Base-by-base conservation (phyloP, 1,140 invertebrate genomes). In the Drosophila watanabei region DNA sequence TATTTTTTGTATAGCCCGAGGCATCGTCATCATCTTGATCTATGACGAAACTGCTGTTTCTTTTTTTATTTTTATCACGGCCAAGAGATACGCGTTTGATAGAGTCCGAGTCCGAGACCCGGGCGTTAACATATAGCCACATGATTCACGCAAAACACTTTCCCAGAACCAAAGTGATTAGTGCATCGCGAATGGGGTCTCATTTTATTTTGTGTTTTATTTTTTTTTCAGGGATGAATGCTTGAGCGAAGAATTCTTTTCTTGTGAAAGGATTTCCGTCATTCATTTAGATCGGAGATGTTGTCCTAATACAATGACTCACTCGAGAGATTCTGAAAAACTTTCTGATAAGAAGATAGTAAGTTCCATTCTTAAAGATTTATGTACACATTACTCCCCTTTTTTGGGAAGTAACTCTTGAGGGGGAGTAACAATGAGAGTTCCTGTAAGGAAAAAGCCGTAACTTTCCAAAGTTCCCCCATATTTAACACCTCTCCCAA, bases 41-140 rank as follows among this genome's bases (percentile, higher is more conserved):
- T 60, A 62, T 87, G 83, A 87, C 84, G 83, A 83, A 88, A 87
- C 32, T 16, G 61, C 65, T 76, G n/a, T 75, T 46, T 24, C 24
- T 24, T 51, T 84, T 80, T 84, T 30, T 66, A 77, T 84, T 80
- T 85, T 24, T 66, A 75, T 78, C 75, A 69, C 35, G 59, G 60
- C 73, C 73, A 58, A 46, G 37, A 60, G 63, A 64, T 48, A 60
- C 32, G 72, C 41, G 54, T 39, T 59, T 68, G 52, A 77, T 77
- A 49, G 52, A 64, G 62, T 16, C 54, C 35, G 52, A 64, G 62
- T 16, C 54, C 35, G 5, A 39, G 30, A 32, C n/a, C 33, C 33
- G 37, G 35, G 35, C 35, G 54, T 59, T 32, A 24, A 33, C 30
- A 62, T 66, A 63, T 66, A 66, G 63, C 63, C 58, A 54, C 28